phyloP scores from a whole-genome alignment of 2,797 vertebrate species.

The Vipera ursinii region DNA sequence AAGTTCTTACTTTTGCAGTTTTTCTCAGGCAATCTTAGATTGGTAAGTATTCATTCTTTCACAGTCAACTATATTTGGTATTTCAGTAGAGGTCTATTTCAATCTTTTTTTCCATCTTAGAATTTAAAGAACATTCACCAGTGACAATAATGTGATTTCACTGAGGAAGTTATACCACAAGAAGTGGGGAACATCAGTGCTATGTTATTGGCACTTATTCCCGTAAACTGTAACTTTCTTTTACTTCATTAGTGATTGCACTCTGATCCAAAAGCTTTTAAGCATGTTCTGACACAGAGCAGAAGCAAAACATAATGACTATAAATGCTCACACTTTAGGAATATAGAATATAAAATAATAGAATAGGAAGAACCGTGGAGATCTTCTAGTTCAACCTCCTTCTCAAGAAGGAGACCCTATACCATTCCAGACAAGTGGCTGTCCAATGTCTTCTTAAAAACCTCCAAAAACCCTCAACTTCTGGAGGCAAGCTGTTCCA shows the following conservation, averaged over 20 bases:
- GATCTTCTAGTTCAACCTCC: too few species aligned
- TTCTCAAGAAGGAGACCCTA: too few species aligned
- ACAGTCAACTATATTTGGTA: neutral
- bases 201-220: neutral
- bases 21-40: neutral
- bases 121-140: neutral
- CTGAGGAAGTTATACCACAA: neutral
- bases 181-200: neutral
- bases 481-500: neutral
- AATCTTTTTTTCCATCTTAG: neutral
- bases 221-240: neutral
- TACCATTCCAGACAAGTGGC: too few species aligned
- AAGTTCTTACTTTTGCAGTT: neutral
- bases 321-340: neutral
- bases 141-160: neutral
- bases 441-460: too few species aligned
- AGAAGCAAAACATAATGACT: neutral
- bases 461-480: neutral
- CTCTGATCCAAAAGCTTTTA: neutral
- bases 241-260: neutral
- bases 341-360: too few species aligned
- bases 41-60: neutral
- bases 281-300: neutral
- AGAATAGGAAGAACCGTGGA: too few species aligned
- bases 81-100: neutral